Conservation (phyloP, 1,140 invertebrate genomes). For the Aplysia californica region DNA sequence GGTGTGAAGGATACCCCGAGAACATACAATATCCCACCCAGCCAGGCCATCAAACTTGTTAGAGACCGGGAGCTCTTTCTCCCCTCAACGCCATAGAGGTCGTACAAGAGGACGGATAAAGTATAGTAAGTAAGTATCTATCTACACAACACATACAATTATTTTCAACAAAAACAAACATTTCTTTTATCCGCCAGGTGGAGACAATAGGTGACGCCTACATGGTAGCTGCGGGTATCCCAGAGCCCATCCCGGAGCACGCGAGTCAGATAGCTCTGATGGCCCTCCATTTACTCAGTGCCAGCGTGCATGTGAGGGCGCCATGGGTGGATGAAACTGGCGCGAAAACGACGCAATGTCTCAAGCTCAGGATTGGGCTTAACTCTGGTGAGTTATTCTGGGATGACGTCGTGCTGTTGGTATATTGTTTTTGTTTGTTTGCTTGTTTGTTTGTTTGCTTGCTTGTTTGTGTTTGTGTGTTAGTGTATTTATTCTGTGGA, state of each 20-base stretch:
- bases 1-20: too few species aligned
- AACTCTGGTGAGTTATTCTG: conserved; percentile 74
- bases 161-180: too few species aligned
- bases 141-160: too few species aligned
- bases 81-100: too few species aligned
- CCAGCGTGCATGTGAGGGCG: conserved; percentile 85
- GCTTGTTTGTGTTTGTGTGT: too few species aligned
- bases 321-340: conserved; percentile 74
- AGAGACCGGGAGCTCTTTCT: too few species aligned
- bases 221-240: conserved; percentile 93
- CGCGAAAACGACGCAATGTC: conserved; percentile 28
- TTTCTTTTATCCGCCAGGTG: conserved; percentile 73
- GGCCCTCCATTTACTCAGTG: conserved; percentile 87
- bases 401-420: background rate
- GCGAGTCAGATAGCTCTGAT: conserved; percentile 87
- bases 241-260: conserved; percentile 81
- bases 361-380: conserved; percentile 91
- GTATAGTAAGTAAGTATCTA: too few species aligned
- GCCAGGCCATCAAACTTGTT: too few species aligned
- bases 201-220: conserved; percentile 97
- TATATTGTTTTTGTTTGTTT: background rate
- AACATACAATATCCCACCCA: too few species aligned
- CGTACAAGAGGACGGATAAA: too few species aligned
- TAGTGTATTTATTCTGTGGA: too few species aligned
- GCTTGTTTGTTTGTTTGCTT: background rate